phyloP scores from a whole-genome alignment of 2,113 vertebrate genomes.

The Tachysurus fulvidraco region DNA sequence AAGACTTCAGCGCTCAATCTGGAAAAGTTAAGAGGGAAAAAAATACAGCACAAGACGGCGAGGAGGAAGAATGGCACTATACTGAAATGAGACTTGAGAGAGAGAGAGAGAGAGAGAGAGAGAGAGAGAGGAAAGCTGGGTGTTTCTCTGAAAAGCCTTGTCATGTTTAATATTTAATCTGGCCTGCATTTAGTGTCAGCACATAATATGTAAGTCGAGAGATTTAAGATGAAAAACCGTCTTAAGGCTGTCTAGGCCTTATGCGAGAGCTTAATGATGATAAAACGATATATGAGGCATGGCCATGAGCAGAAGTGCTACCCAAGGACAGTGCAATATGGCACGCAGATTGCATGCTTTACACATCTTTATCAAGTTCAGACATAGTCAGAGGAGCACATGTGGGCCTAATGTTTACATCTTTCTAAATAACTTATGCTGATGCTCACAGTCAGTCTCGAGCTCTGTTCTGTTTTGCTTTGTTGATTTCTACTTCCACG shows the following conservation, averaged over 20 bases:
- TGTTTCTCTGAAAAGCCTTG: constrained; percentile 51
- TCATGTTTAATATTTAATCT: constrained; percentile 71
- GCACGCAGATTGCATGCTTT: constrained; percentile 31
- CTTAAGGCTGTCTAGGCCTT: constrained; percentile 60
- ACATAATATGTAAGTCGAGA: constrained; percentile 61
- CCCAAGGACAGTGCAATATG: constrained; percentile 37
- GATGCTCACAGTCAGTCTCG: neutral
- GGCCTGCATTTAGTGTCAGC: constrained; percentile 59
- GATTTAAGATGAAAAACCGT: constrained; percentile 66
- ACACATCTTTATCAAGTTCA: constrained; percentile 43
- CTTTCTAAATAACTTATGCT: constrained; percentile 19
- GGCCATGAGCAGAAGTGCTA: constrained; percentile 37
- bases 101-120: neutral
- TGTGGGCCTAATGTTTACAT: constrained; percentile 32
- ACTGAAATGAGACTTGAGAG: constrained; percentile 20
- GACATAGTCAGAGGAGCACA: constrained; percentile 20
- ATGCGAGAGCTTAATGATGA: constrained; percentile 66
- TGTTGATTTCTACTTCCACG: constrained; percentile 1
- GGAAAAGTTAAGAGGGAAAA: constrained; percentile 57
- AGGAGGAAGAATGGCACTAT: constrained; percentile 37
- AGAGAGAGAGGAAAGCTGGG: constrained; percentile 12
- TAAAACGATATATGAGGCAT: constrained; percentile 55
- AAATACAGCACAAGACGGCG: constrained; percentile 41
- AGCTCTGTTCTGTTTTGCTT: neutral
- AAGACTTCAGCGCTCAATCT: constrained; percentile 73